phyloP scores from a whole-genome alignment of 2,113 vertebrate species.

The Suricata suricatta region DNA sequence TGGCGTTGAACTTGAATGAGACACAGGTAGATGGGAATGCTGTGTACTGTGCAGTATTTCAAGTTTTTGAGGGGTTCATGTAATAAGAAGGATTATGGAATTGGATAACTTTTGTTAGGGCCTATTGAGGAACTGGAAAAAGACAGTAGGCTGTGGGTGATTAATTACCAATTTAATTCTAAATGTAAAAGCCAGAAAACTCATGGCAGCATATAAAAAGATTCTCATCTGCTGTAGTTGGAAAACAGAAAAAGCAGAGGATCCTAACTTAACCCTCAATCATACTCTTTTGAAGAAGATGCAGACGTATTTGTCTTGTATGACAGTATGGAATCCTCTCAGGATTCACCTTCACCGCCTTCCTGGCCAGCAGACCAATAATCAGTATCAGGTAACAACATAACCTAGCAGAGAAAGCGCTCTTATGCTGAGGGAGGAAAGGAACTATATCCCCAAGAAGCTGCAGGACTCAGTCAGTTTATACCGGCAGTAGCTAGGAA shows the following conservation, averaged over 20 bases:
- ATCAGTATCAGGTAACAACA: background rate
- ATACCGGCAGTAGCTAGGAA: background rate
- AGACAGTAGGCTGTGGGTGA: background rate
- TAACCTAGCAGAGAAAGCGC: background rate
- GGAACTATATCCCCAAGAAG: background rate
- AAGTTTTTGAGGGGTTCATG: background rate
- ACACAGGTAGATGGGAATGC: background rate
- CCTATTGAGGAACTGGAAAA: background rate
- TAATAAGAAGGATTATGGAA: background rate
- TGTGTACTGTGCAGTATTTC: background rate
- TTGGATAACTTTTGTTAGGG: background rate
- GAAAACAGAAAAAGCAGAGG: background rate
- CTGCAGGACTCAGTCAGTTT: background rate
- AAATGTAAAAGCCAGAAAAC: background rate
- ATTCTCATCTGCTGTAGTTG: background rate
- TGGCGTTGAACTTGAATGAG: background rate
- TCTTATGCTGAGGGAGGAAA: background rate
- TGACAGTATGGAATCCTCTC: background rate
- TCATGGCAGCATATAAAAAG: background rate
- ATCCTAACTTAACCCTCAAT: background rate
- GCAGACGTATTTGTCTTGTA: conserved; percentile 3
- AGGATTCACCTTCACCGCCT: background rate
- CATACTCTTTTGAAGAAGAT: background rate
- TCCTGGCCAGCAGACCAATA: background rate
- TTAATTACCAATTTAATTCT: background rate